Evolutionary conservation across 2,888 invertebrate genomes (phyloP).

Genomic region (Nomada fabriciana): DNA sequence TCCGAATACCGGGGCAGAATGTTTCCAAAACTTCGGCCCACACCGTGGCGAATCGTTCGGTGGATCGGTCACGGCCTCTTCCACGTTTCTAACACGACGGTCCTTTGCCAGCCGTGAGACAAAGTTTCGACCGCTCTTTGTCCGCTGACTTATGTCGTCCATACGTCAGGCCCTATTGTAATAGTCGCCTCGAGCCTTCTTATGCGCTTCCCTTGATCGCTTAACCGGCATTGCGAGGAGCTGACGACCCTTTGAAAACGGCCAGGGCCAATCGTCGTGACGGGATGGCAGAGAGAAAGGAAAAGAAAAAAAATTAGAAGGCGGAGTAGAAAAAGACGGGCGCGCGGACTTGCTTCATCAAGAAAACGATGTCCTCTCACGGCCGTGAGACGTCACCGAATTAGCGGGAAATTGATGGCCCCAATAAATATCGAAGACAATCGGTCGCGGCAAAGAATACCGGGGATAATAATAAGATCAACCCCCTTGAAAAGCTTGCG

Average conservation of each 20-base stretch:
- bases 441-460: slow-evolving; percentile 13
- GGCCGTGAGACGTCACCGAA: slow-evolving; percentile 39
- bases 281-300: neutral
- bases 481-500: neutral
- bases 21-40: slow-evolving; percentile 80
- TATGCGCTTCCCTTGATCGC: slow-evolving; percentile 60
- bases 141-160: slow-evolving; percentile 78
- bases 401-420: slow-evolving; percentile 59
- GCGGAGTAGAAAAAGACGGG: neutral
- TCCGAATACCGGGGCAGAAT: slow-evolving; percentile 71
- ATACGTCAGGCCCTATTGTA: slow-evolving; percentile 76
- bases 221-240: slow-evolving; percentile 56
- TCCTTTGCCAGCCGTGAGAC: slow-evolving; percentile 75
- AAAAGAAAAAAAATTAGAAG: slow-evolving; percentile 2
- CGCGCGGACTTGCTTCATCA: slow-evolving; percentile 52
- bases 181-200: slow-evolving; percentile 57
- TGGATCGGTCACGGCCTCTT: slow-evolving; percentile 65
- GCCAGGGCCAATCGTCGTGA: slow-evolving; percentile 26
- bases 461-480: slow-evolving; percentile 38
- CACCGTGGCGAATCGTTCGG: slow-evolving; percentile 76
- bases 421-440: slow-evolving; percentile 57
- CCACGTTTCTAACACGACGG: slow-evolving; percentile 40
- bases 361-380: slow-evolving; percentile 30
- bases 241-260: slow-evolving; percentile 57
- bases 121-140: slow-evolving; percentile 72